These are phyloP conservation scores for Calidris pygmaea DNA, from an alignment of 2,113 vertebrate species.

Conservation along the genomic window DNA sequence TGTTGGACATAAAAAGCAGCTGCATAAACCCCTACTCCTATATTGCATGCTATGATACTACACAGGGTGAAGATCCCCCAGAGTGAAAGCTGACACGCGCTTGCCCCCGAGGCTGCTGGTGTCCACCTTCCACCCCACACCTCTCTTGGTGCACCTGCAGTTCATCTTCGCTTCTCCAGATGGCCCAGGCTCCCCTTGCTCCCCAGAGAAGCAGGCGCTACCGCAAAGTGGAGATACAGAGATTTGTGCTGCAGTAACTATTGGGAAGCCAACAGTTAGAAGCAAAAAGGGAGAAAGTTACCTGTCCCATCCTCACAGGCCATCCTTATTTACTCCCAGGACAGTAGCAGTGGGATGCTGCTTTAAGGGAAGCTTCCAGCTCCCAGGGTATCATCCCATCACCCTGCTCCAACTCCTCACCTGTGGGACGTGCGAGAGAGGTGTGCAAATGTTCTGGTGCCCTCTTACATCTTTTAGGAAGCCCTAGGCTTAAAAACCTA, in stretches of 20 bases:
- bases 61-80: not conserved
- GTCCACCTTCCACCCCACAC: not conserved
- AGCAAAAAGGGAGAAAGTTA: not conserved
- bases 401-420: not conserved
- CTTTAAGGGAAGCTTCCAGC: not conserved
- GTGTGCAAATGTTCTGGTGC: not conserved
- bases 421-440: rapidly evolving
- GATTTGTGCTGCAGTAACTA: not conserved
- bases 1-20: not conserved
- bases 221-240: not conserved
- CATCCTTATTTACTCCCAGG: not conserved
- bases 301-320: not conserved
- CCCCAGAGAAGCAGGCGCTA: not conserved
- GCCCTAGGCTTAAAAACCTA: not conserved
- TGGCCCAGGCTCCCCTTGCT: not conserved
- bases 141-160: too few species aligned
- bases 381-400: not conserved
- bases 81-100: not conserved
- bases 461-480: not conserved
- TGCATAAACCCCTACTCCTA: not conserved
- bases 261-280: not conserved
- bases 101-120: not conserved
- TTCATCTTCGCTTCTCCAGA: not conserved
- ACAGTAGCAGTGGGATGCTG: not conserved
- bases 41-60: not conserved